These are phyloP conservation scores for Acholoe squamosa DNA, from an alignment of 2,888 invertebrate species.

Conservation along the genomic window DNA sequence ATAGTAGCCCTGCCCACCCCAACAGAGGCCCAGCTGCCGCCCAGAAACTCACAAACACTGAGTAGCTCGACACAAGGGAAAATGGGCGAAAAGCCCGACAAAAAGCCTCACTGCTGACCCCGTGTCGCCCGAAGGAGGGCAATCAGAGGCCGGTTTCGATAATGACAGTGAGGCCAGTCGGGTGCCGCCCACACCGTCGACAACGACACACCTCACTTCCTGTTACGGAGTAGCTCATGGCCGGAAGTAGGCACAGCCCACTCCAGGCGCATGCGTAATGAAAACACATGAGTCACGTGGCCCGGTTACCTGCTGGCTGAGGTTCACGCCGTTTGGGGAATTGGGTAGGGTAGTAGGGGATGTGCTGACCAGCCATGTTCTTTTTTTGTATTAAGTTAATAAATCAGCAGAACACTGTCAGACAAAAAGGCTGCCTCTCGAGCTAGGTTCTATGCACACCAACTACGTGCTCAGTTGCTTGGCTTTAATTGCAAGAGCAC, in stretches of 20 bases:
- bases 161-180: slow-evolving; percentile 17
- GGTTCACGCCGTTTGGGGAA: slow-evolving; percentile 14
- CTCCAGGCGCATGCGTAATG: slow-evolving; percentile 16
- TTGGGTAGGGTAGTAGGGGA: too few relatives aligned
- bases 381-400: too few relatives aligned
- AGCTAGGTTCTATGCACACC: too few relatives aligned
- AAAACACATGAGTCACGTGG: slow-evolving; percentile 30
- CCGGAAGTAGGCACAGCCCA: slow-evolving; percentile 9
- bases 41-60: not conserved
- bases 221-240: not conserved
- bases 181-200: not conserved
- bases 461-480: too few relatives aligned
- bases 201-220: slow-evolving; percentile 8
- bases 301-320: not conserved
- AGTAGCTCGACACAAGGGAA: not conserved
- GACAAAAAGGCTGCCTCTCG: too few relatives aligned
- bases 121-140: slow-evolving; percentile 13
- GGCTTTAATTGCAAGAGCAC: too few relatives aligned
- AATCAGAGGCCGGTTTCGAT: slow-evolving; percentile 16
- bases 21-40: not conserved
- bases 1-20: not conserved
- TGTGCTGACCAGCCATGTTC: too few relatives aligned
- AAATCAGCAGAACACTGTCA: too few relatives aligned
- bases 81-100: not conserved
- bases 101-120: not conserved